Percentiles rank a stretch among this genome's conserved stretches.
These are phyloP conservation scores for Metopia argyrocephala DNA, from an alignment of 2,888 invertebrate species.

Conservation along the genomic window DNA sequence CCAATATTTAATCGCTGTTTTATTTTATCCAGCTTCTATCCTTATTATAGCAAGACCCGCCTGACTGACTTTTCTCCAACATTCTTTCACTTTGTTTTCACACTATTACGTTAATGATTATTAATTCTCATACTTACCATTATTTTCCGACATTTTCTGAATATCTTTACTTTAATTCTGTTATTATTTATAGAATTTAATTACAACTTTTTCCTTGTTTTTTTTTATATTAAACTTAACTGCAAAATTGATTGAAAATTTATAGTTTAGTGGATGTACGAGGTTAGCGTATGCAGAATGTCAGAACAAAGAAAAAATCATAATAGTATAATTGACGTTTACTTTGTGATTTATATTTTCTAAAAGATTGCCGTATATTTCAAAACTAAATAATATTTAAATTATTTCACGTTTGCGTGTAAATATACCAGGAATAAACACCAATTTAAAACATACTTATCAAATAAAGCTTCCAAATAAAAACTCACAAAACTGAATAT, in stretches of 20 bases:
- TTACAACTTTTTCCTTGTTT: conserved; percentile 12
- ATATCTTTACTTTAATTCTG: conserved; percentile 35
- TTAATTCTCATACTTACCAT: conserved; percentile 71
- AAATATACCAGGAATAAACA: too few relatives aligned
- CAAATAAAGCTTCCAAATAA: too few relatives aligned
- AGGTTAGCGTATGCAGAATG: conserved; percentile 70
- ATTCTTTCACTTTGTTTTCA: conserved; percentile 1
- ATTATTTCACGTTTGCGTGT: not conserved
- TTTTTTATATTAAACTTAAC: conserved; percentile 38
- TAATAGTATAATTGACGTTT: conserved; percentile 38
- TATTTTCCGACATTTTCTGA: conserved; percentile 75
- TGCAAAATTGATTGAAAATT: conserved; percentile 52
- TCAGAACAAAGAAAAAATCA: conserved; percentile 60
- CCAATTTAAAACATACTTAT: too few relatives aligned
- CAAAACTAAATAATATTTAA: too few relatives aligned
- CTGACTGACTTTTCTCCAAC: conserved; percentile 40
- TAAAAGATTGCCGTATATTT: conserved; percentile 17
- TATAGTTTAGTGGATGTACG: conserved; percentile 67
- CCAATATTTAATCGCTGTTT: conserved; percentile 33
- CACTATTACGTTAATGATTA: not conserved
- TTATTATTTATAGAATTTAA: conserved; percentile 46
- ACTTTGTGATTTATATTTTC: not conserved
- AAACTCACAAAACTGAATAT: too few relatives aligned
- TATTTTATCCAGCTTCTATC: conserved; percentile 17
- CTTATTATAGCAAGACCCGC: conserved; percentile 25